phyloP scores from a whole-genome alignment of 2,888 invertebrate genomes.

The Blera fallax region DNA sequence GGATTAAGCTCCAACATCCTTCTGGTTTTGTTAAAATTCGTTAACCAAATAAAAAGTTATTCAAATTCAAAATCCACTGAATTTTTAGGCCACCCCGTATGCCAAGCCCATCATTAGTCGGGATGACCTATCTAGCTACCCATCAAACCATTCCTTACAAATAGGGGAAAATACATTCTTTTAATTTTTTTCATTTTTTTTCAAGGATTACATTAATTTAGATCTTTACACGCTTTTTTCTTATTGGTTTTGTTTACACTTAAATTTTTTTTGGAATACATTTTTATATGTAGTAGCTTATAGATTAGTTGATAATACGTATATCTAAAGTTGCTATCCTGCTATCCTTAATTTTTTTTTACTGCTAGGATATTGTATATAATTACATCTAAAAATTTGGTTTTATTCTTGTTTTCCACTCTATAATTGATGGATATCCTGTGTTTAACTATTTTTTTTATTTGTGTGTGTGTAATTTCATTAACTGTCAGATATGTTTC shows the following conservation, averaged over 20 bases:
- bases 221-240: constrained; percentile 71
- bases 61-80: too few relatives aligned
- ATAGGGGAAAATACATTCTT: constrained; percentile 15
- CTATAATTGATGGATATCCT: constrained; percentile 18
- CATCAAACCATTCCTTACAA: constrained; percentile 6
- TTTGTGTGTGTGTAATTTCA: neutral
- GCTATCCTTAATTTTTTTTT: neutral
- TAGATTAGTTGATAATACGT: constrained; percentile 14
- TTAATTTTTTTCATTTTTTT: constrained; percentile 51
- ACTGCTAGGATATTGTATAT: constrained; percentile 32
- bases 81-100: too few relatives aligned
- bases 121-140: neutral
- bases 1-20: too few relatives aligned
- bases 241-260: constrained; percentile 60
- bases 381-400: constrained; percentile 1
- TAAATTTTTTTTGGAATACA: constrained; percentile 31
- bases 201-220: constrained; percentile 70
- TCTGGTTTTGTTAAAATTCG: too few relatives aligned
- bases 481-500: constrained; percentile 58
- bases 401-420: neutral
- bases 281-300: constrained; percentile 38
- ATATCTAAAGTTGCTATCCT: neutral
- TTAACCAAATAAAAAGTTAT: too few relatives aligned
- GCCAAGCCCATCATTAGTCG: too few relatives aligned
- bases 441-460: constrained; percentile 6